Evolutionary conservation across 2,113 vertebrate species (phyloP).

Genomic region (Axis porcinus): DNA sequence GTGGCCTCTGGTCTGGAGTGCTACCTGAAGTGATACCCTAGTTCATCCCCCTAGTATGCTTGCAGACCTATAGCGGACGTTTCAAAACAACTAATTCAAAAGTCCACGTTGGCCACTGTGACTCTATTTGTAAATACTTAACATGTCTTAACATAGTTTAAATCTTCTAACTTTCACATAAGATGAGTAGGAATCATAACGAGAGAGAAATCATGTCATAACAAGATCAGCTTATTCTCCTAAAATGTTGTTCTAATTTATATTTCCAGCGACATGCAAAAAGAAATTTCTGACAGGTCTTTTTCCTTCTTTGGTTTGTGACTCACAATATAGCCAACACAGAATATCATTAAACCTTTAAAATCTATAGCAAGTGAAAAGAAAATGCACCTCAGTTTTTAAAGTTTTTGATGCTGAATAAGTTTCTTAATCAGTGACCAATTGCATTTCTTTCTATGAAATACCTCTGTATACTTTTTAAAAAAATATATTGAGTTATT

Average conservation of each 20-base stretch:
- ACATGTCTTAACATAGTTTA: neutral
- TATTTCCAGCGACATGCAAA: neutral
- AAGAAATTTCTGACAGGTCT: neutral
- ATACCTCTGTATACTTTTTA: neutral
- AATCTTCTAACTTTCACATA: neutral
- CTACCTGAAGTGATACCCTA: neutral
- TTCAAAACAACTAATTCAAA: neutral
- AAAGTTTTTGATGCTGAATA: neutral
- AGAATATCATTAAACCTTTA: neutral
- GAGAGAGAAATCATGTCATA: neutral
- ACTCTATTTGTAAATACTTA: neutral
- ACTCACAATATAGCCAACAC: neutral
- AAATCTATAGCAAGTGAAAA: neutral
- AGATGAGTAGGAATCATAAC: neutral
- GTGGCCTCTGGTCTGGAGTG: neutral
- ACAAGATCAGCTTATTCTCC: neutral
- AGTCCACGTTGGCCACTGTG: neutral
- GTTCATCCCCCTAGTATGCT: too few relatives aligned
- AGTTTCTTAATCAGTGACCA: neutral
- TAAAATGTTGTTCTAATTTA: neutral
- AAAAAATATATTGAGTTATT: neutral
- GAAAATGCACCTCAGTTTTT: neutral
- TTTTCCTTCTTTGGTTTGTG: neutral
- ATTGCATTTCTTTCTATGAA: neutral
- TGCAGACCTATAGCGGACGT: neutral